These are phyloP conservation scores for Onychomys torridus DNA, from an alignment of 2,797 vertebrate species.

Conservation along the genomic window DNA sequence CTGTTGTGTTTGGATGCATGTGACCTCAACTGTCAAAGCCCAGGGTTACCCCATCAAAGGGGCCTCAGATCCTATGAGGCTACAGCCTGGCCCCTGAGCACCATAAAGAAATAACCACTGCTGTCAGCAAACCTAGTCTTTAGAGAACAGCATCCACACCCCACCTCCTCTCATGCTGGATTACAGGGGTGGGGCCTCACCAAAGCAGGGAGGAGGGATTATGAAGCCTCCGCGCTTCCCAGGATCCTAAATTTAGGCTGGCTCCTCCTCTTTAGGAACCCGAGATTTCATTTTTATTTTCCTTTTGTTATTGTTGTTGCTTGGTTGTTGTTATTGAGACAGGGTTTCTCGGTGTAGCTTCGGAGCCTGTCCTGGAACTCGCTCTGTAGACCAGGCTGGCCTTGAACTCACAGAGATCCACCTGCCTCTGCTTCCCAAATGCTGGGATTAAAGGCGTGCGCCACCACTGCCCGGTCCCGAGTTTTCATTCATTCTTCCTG, in stretches of 20 bases:
- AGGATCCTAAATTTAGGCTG: not conserved
- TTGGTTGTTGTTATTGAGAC: too few species aligned
- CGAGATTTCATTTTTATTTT: not conserved
- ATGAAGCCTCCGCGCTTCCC: not conserved
- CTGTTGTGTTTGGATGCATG: too few species aligned
- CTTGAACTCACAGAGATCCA: too few species aligned
- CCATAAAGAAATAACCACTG: too few species aligned
- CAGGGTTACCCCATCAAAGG: not conserved
- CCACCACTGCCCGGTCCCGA: too few species aligned
- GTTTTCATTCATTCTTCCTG: not conserved
- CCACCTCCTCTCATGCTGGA: fast-evolving
- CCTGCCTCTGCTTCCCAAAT: too few species aligned
- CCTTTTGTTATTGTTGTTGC: too few species aligned
- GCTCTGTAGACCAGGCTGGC: too few species aligned
- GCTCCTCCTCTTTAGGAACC: not conserved
- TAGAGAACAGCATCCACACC: not conserved
- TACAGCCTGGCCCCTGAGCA: too few species aligned
- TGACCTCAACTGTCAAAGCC: not conserved
- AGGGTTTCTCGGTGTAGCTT: too few species aligned
- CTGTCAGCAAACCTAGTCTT: not conserved
- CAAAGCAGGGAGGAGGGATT: not conserved
- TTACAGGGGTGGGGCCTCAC: not conserved
- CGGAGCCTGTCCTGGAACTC: too few species aligned
- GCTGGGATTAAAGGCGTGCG: too few species aligned
- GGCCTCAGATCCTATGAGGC: fast-evolving